Conservation (phyloP, 2,797 vertebrate species). For the Phoxinus dragarum region DNA sequence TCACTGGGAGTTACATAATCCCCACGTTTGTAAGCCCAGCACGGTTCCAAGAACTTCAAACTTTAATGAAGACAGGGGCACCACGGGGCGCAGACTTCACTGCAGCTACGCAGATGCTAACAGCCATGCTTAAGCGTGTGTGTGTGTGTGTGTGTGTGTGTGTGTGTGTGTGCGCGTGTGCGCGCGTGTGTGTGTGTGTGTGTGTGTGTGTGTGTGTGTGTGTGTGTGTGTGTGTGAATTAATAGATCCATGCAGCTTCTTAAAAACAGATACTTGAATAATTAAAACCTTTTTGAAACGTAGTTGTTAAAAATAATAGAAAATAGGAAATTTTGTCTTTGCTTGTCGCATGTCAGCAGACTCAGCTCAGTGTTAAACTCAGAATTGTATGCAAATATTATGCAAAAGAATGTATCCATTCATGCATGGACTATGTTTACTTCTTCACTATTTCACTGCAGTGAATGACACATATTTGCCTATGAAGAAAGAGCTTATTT, state of each 20-base stretch:
- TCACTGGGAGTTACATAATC: constrained; percentile 44
- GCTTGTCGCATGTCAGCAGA: neutral
- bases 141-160: neutral
- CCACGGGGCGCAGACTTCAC: neutral
- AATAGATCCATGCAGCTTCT: neutral
- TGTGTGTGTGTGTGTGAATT: neutral
- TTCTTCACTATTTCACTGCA: neutral
- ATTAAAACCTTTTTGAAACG: neutral
- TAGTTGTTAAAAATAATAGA: neutral
- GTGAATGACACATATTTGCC: neutral
- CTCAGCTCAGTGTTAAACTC: neutral
- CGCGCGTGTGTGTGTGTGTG: neutral
- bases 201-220: neutral
- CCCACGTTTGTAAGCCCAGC: constrained; percentile 6
- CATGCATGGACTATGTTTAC: neutral
- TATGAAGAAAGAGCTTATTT: neutral
- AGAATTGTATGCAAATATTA: neutral
- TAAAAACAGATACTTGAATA: neutral
- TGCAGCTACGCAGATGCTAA: constrained; percentile 6
- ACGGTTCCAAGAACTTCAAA: constrained; percentile 3
- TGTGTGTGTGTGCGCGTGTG: neutral
- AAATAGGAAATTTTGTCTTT: neutral
- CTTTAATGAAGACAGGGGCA: constrained; percentile 37
- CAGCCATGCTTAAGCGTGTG: neutral
- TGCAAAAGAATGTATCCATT: neutral